Evolutionary conservation across 2,888 invertebrate genomes (phyloP), one percentile per base, ranked within the genome.

Genomic region (Melanotus villosus): DNA sequence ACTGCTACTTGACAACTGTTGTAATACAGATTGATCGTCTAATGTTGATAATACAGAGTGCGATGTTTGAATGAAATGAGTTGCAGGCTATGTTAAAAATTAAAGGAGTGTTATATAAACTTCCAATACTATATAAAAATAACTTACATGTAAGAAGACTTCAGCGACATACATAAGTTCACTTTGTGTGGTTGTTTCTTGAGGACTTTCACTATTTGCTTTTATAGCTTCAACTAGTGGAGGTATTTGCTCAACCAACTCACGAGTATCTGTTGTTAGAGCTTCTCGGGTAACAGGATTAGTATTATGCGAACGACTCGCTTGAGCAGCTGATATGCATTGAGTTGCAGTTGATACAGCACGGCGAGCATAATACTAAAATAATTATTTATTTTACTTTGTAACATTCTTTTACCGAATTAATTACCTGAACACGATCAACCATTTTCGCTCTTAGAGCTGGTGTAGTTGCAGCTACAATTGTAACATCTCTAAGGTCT

Each of bases 301-400:
- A 56, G 88, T 88, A 82, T 92, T 95, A 83, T 94, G 90, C 19
- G 90, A 89, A 1, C 90, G 89, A 0, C 94, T 95, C 76, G 93
- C 93, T 75, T 95, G 94, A 0, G 96, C 93, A 0, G 97, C 94
- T 0, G 95, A 92, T 73, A 98, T 92, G 77, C 96, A 93, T 82
- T 98, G 98, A 0, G 96, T 96, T 0, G 96, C 96, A 63, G 94
- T 93, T 0, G 95, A 91, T 0, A 95, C 93, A 0, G 96, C 95
- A 76, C 94, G 93, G 73, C 93, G 92, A 0, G 96, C 95, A 73
- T 94, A 93, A 79, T 90, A 88, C 86, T 91, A 85, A 14, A 89
- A 85, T n/a, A n/a, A n/a, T n/a, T n/a, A n/a, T n/a, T n/a, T n/a
- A n/a, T n/a, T n/a, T n/a, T n/a, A n/a, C n/a, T n/a, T n/a, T n/a